Base-by-base conservation (phyloP, 2,113 vertebrate genomes). In the Bothrops jararaca region DNA sequence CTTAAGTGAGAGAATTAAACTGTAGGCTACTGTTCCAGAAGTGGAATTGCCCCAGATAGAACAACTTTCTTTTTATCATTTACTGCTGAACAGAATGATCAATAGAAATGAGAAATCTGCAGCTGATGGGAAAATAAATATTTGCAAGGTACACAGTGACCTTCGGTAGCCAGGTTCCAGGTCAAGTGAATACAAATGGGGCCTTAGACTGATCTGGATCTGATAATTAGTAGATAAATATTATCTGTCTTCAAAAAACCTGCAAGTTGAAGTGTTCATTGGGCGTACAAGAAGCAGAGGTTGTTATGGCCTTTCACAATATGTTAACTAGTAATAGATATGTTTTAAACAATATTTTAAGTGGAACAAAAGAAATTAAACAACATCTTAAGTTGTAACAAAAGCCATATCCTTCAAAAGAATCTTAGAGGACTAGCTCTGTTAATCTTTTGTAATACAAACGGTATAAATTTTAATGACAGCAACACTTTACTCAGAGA, bases 241-340 rank as follows among this genome's bases (percentile, higher is more conserved):
- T 9, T 56, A 86, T 12, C 34, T 92, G 3, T 12, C n/a, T 93
- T 92, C 53, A 94, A 93, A 57, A 94, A 26, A 89, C 26, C 26
- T 94, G 9, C 89, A 87, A 92, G 92, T 94, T 92, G 93, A 94
- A 69, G 87, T 58, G 94, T 90, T 53, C 50, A 93, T n/a, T 42
- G 52, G 85, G 89, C 93, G 2, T 91, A 86, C 22, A 90, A 34
- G 22, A 56, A 89, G 1, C 11, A 56, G 50, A 34, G 13, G 53
- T 48, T 92, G 10, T 60, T 64, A 34, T 94, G 42, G 0, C 92
- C 90, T 94, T 23, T 0, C 57, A 93, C 56, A 90, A 60, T 54
- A 54, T 90, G 86, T 52, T 94, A 95, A 93, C 90, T 93, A 90
- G 53, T 69, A 88, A 88, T 88, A 39, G 86, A 23, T 88, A 53